Evolutionary conservation across 2,888 invertebrate genomes (phyloP).

Genomic region (Leptodirus hochenwartii): DNA sequence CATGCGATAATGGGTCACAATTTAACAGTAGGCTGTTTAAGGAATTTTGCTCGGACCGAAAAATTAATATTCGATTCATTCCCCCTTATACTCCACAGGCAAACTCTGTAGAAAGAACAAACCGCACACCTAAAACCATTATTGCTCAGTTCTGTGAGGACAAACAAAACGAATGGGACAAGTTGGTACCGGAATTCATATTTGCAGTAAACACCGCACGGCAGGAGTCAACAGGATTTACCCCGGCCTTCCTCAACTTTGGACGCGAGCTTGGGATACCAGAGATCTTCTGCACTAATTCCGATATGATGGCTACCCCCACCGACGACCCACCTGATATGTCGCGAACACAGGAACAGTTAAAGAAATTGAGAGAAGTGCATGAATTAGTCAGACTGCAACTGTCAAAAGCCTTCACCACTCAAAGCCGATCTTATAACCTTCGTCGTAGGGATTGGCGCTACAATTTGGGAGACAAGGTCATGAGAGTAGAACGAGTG

Average conservation of each 20-base stretch:
- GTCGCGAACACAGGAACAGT: too few relatives aligned
- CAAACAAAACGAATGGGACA: constrained; percentile 17
- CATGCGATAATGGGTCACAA: constrained; percentile 5
- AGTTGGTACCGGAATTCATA: constrained; percentile 13
- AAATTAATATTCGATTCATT: constrained; percentile 9
- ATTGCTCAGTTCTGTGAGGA: constrained; percentile 9
- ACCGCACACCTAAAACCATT: constrained; percentile 17
- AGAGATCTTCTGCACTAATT: not conserved
- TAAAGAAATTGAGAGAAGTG: constrained; percentile 2
- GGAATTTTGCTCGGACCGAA: constrained; percentile 2
- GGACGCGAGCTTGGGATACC: constrained; percentile 11
- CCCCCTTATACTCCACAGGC: constrained; percentile 17
- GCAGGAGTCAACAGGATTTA: constrained; percentile 15
- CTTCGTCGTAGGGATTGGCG: constrained; percentile 7
- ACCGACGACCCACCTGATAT: not conserved
- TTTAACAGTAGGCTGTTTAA: not conserved
- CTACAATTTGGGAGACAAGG: constrained; percentile 7
- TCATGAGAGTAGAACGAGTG: constrained; percentile 9
- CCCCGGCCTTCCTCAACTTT: constrained; percentile 16
- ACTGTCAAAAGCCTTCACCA: not conserved
- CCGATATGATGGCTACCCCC: not conserved
- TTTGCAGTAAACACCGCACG: constrained; percentile 16
- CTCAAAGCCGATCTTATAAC: constrained; percentile 3
- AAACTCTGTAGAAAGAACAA: constrained; percentile 18
- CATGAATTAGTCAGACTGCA: not conserved